phyloP scores from a whole-genome alignment of 2,113 vertebrate species.

The Triplophysa rosa region DNA sequence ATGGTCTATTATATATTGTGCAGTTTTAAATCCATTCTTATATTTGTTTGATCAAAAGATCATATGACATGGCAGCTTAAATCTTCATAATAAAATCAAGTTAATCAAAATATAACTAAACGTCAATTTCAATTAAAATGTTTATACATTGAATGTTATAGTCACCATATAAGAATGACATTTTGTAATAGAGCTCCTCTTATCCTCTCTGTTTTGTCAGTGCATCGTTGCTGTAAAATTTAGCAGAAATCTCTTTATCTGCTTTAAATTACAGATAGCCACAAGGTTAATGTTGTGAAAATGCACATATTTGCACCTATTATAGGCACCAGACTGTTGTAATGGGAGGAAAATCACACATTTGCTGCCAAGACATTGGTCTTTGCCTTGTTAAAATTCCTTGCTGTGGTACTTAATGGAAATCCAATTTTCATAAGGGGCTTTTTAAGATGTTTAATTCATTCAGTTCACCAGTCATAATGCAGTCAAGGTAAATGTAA shows the following conservation, averaged over 20 bases:
- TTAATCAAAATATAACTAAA: too few relatives aligned
- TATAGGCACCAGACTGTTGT: conserved; percentile 34
- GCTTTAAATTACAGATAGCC: conserved; percentile 32
- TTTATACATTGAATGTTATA: too few relatives aligned
- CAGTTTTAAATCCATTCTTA: too few relatives aligned
- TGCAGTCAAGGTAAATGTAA: background rate
- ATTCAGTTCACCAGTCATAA: conserved; percentile 40
- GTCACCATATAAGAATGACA: too few relatives aligned
- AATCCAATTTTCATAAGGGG: conserved; percentile 66
- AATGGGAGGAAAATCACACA: conserved; percentile 49
- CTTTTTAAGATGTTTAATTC: conserved; percentile 68
- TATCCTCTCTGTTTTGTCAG: too few relatives aligned
- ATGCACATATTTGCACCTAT: conserved; percentile 38
- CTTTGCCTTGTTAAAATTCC: conserved; percentile 67
- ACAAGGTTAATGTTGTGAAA: conserved; percentile 50
- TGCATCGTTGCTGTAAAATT: background rate
- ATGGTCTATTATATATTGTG: too few relatives aligned
- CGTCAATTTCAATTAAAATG: too few relatives aligned
- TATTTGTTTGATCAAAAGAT: too few relatives aligned
- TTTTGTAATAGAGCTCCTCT: too few relatives aligned
- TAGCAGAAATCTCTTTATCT: conserved; percentile 16
- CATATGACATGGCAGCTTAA: too few relatives aligned
- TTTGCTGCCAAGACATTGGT: conserved; percentile 59
- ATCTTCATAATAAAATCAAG: too few relatives aligned
- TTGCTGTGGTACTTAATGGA: conserved; percentile 67